Evolutionary conservation across 2,797 vertebrate genomes (phyloP), one percentile per base, ranked within the genome.

Genomic region (Poecile montanus): DNA sequence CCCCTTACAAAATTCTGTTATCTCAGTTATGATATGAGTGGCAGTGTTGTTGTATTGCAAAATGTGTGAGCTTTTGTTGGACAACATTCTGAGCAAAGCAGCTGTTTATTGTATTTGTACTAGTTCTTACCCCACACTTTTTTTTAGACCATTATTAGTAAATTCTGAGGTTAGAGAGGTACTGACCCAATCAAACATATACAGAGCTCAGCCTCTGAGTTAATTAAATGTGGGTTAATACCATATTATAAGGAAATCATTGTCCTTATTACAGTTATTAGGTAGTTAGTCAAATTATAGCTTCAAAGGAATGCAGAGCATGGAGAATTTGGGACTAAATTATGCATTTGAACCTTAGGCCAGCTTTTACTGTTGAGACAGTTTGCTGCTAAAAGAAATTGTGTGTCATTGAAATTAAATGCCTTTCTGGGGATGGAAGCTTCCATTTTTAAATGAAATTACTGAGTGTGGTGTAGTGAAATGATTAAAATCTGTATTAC

Each of bases 331-430:
- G 79, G 98, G 98, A 99, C 99, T 99, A 98, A 99, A 98, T 99
- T 98, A 99, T 98, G 98, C 98, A 97, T 98, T 98, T 98, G 98
- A 98, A 98, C 99, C 98, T 98, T 98, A 98, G 98, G 99, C 99
- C 98, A 98, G 98, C 97, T 98, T 98, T 99, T 98, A 98, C 98
- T 97, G 97, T 97, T 97, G 92, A 98, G 98, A 97, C 94, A 97
- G 98, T 99, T 99, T 98, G 98, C 98, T 98, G 98, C 98, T 98
- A 97, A 98, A 97, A 98, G 97, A 98, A 98, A 99, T 98, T 98
- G 97, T 98, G 98, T 99, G 98, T 98, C 98, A 98, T 98, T 98
- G 98, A 99, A 99, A 99, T 99, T 98, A 99, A 99, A 99, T 98
- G 98, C 98, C 98, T 99, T 98, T 98, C 98, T 98, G 98, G 98